phyloP scores from a whole-genome alignment of 2,888 invertebrate species.

The Drosophila stalkeri region DNA sequence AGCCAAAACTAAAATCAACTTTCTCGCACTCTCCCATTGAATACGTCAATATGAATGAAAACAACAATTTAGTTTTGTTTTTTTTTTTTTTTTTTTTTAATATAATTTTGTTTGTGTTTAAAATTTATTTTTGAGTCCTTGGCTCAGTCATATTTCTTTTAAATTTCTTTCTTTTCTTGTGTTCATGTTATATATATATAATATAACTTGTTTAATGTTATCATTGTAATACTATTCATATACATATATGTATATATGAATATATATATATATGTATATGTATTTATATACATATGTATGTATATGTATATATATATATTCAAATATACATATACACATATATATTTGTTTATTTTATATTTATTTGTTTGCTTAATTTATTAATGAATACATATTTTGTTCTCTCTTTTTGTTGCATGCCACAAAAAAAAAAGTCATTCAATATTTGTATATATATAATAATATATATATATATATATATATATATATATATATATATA shows the following conservation, averaged over 20 bases:
- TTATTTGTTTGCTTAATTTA: constrained; percentile 38
- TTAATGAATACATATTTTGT: constrained; percentile 56
- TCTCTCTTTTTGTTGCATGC: constrained; percentile 32
- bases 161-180: constrained; percentile 52
- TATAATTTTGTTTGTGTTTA: constrained; percentile 64
- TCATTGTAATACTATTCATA: constrained; percentile 35
- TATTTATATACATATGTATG: constrained; percentile 2
- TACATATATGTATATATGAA: constrained; percentile 15
- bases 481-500: constrained; percentile 28
- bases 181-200: constrained; percentile 23
- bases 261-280: constrained; percentile 1
- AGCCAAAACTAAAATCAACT: not conserved
- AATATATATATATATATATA: constrained; percentile 22
- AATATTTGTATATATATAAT: constrained; percentile 45
- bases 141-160: constrained; percentile 83
- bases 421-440: constrained; percentile 43
- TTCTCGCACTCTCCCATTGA: not conserved
- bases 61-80: constrained; percentile 24
- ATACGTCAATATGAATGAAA: not conserved
- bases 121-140: constrained; percentile 82
- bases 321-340: constrained; percentile 12
- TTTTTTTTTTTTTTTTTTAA: constrained; percentile 37
- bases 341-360: not conserved
- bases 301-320: constrained; percentile 16
- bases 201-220: constrained; percentile 26